These are phyloP conservation scores for Vidua macroura DNA, from an alignment of 2,113 vertebrate species.

Conservation along the genomic window DNA sequence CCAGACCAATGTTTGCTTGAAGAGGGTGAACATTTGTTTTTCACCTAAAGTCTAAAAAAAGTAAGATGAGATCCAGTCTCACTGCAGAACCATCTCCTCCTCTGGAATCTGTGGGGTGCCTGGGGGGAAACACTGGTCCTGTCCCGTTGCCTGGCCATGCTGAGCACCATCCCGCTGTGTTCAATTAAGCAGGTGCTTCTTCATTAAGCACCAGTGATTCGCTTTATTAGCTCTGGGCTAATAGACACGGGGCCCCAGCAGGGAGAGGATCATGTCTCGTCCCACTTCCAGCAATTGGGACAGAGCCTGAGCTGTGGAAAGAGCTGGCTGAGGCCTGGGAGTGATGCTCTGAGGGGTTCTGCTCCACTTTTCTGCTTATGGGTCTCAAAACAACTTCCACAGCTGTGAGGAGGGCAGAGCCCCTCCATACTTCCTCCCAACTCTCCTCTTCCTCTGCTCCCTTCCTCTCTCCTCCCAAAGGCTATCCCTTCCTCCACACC, in stretches of 20 bases:
- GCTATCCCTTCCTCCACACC: neutral
- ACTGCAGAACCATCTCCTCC: neutral
- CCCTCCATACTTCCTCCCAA: neutral
- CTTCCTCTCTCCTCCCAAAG: neutral
- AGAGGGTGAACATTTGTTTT: neutral
- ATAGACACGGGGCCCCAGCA: neutral
- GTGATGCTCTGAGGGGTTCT: neutral
- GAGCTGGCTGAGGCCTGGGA: neutral
- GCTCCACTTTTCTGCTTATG: neutral
- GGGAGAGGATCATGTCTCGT: neutral
- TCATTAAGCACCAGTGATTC: neutral
- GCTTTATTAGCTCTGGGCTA: neutral
- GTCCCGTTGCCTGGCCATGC: rapidly evolving
- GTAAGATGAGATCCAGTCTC: neutral
- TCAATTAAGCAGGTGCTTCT: constrained; percentile 4
- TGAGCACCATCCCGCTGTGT: neutral
- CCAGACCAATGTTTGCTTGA: rapidly evolving
- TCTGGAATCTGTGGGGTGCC: neutral
- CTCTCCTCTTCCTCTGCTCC: neutral
- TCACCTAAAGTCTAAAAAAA: neutral
- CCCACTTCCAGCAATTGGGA: constrained; percentile 10
- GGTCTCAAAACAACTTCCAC: neutral
- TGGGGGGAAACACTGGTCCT: neutral
- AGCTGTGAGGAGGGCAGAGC: neutral
- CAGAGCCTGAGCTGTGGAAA: neutral